Evolutionary conservation across 2,888 invertebrate species (phyloP).

Genomic region (Xestia xanthographa): DNA sequence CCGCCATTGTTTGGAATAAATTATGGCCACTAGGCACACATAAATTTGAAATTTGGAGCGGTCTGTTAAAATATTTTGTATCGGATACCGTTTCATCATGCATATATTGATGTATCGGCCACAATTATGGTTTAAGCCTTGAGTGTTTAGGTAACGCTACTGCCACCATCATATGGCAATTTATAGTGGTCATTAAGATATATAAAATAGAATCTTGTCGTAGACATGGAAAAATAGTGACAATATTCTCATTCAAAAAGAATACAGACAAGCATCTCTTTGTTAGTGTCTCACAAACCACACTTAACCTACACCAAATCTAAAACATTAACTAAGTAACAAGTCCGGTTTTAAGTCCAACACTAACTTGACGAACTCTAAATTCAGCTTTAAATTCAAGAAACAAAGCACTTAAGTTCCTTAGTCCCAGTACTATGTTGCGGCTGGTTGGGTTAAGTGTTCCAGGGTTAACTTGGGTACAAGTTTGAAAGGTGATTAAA

Average conservation of each 20-base stretch:
- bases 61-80: slow-evolving; percentile 56
- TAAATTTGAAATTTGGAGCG: slow-evolving; percentile 52
- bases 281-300: not conserved
- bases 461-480: slow-evolving; percentile 56
- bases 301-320: slow-evolving; percentile 11
- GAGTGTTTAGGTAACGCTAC: slow-evolving; percentile 26
- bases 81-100: slow-evolving; percentile 43
- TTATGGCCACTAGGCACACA: slow-evolving; percentile 54
- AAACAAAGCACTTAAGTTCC: slow-evolving; percentile 65
- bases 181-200: not conserved
- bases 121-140: slow-evolving; percentile 31
- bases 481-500: slow-evolving; percentile 69
- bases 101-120: slow-evolving; percentile 39
- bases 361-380: slow-evolving; percentile 62
- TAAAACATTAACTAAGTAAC: slow-evolving; percentile 37
- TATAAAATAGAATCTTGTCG: not conserved
- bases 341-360: slow-evolving; percentile 45
- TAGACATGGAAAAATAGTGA: no score
- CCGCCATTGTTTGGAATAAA: slow-evolving; percentile 59
- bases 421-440: slow-evolving; percentile 63
- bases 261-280: not conserved
- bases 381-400: slow-evolving; percentile 65
- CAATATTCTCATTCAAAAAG: not conserved
- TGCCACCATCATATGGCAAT: not conserved
- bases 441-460: slow-evolving; percentile 64